Conservation (phyloP, 1,140 invertebrate species). For the Calliphora vicina region DNA sequence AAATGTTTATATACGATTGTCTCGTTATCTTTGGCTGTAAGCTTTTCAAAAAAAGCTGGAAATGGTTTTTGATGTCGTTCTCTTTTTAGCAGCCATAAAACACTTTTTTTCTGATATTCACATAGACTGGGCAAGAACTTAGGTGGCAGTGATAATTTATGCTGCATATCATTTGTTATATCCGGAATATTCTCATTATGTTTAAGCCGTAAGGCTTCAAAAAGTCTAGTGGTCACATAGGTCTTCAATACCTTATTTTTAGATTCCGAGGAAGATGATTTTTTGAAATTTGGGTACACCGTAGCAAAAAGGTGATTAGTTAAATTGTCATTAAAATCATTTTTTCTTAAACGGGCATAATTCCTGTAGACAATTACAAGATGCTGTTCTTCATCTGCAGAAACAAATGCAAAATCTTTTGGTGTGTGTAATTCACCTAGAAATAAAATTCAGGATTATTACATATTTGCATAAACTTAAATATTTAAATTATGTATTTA, state of each 20-base stretch:
- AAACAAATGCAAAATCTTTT: neutral
- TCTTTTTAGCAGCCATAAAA: conserved; percentile 74
- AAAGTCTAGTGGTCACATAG: conserved; percentile 55
- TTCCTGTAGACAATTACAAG: neutral
- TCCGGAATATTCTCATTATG: conserved; percentile 37
- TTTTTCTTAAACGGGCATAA: neutral
- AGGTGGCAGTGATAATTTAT: conserved; percentile 36
- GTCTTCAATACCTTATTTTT: conserved; percentile 20
- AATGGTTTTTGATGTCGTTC: conserved; percentile 60
- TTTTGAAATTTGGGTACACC: neutral
- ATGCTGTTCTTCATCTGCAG: neutral
- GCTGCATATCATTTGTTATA: neutral
- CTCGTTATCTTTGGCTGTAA: conserved; percentile 41
- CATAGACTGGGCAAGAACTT: conserved; percentile 65
- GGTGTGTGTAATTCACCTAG: neutral
- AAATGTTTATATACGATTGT: conserved; percentile 64
- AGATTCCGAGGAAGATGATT: too few relatives aligned
- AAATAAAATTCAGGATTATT: neutral
- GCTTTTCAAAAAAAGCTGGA: conserved; percentile 41
- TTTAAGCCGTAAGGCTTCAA: conserved; percentile 47
- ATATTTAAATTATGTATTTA: neutral
- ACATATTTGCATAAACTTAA: neutral
- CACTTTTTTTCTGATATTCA: conserved; percentile 73
- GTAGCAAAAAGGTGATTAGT: neutral
- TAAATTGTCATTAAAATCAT: neutral